Evolutionary conservation across 1,140 invertebrate species (phyloP), one percentile per base, ranked within the genome.

Genomic region (Bombus polaris): DNA sequence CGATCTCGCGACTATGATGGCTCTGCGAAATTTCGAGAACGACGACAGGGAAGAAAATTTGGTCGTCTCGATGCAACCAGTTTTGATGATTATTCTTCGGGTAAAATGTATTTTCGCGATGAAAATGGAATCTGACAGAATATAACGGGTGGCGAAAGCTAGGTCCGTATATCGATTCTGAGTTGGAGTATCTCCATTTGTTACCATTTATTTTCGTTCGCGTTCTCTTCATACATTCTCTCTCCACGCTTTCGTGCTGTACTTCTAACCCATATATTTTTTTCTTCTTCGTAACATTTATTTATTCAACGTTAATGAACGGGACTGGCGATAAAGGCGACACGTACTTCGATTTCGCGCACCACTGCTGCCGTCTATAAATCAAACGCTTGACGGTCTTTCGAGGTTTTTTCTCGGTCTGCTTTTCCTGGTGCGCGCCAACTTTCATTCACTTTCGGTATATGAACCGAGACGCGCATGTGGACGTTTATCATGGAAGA

Each of bases 361-460:
- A 15, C 42, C 53, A 25, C 47, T n/a, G 68, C 53, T 18, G 13
- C 9, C 66, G 68, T 18, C 71, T 80, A 88, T 88, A 87, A 88
- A 88, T 88, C 87, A 88, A 88, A 88, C 79, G 80, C 59, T 88
- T 73, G 85, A 89, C 87, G 85, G 71, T 65, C 78, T 77, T 83
- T 81, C 71, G 32, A 28, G 47, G 32, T 53, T 80, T 85, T 84
- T 85, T 53, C 83, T 77, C 47, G 39, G 25, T 62, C 57, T 53
- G 15, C 32, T 47, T 72, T 37, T 77, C 44, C 42, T 22, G 32
- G n/a, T 12, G 13, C 70, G 42, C 85, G 80, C 72, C 68, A 70
- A 77, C 81, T 89, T 85, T 85, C 83, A 72, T 85, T 80, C 83
- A 78, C 83, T 71, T 80, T 80, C 66, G 62, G 66, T 65, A 59